These are phyloP conservation scores for Drosophila tani DNA, from an alignment of 1,140 invertebrate species.

Conservation along the genomic window DNA sequence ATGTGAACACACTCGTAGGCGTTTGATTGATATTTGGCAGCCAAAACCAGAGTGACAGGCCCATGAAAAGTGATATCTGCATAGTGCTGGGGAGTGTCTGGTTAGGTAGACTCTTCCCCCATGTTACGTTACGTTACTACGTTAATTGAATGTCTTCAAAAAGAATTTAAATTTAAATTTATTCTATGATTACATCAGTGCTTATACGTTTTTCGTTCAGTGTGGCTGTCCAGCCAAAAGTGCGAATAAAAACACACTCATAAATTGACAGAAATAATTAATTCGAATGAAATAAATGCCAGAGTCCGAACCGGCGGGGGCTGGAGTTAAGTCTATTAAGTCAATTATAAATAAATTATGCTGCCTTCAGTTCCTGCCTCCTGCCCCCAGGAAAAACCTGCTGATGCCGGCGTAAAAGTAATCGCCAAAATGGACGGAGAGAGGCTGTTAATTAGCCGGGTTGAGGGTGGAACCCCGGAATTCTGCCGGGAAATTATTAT, in stretches of 20 bases:
- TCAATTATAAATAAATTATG: slow-evolving; percentile 82
- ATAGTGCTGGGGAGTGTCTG: slow-evolving; percentile 25
- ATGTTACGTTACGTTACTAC: too few relatives aligned
- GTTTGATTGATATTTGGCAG: slow-evolving; percentile 60
- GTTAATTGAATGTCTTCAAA: neutral
- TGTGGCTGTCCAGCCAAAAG: neutral
- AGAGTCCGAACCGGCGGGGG: slow-evolving; percentile 8
- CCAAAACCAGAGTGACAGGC: slow-evolving; percentile 41
- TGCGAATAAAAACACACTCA: slow-evolving; percentile 30
- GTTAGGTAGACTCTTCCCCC: neutral
- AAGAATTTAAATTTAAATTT: neutral
- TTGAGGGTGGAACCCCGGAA: neutral
- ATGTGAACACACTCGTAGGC: slow-evolving; percentile 27
- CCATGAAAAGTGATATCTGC: slow-evolving; percentile 64
- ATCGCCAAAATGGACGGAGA: slow-evolving; percentile 38
- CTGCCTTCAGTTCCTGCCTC: slow-evolving; percentile 42
- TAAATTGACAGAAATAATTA: slow-evolving; percentile 74
- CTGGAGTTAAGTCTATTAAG: slow-evolving; percentile 65
- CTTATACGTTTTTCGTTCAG: neutral
- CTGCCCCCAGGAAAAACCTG: slow-evolving; percentile 30
- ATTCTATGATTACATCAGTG: too few relatives aligned
- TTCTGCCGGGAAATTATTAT: slow-evolving; percentile 66
- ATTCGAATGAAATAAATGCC: slow-evolving; percentile 57
- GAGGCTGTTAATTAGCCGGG: slow-evolving; percentile 50
- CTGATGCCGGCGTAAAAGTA: slow-evolving; percentile 47